Percentiles rank a stretch among this genome's conserved stretches.
These are phyloP conservation scores for Notothenia coriiceps DNA, from an alignment of 2,113 vertebrate genomes.

Conservation along the genomic window DNA sequence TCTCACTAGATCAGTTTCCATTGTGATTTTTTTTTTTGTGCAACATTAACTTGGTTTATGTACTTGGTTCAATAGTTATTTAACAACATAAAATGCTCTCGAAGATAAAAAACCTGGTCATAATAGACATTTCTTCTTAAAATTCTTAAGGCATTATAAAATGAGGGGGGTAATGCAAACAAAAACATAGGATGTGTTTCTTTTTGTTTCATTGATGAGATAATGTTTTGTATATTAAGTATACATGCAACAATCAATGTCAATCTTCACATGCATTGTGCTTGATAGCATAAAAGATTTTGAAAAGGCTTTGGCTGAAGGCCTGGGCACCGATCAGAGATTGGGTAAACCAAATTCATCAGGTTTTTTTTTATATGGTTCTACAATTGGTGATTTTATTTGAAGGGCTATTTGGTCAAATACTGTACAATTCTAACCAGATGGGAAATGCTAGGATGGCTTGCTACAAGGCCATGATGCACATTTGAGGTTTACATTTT, in stretches of 20 bases:
- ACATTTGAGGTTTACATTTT: background rate
- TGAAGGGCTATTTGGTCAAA: background rate
- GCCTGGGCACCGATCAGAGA: background rate
- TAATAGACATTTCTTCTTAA: too few species aligned
- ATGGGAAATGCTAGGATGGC: background rate
- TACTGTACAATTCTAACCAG: background rate
- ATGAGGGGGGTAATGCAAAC: too few species aligned
- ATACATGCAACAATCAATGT: too few species aligned
- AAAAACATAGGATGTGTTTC: too few species aligned
- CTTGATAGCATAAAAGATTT: background rate
- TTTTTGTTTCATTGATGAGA: background rate
- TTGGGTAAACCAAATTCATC: background rate
- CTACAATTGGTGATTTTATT: background rate
- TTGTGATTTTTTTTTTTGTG: background rate
- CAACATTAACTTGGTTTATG: constrained; percentile 10
- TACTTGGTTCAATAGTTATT: background rate
- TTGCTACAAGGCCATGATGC: background rate
- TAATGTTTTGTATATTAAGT: background rate
- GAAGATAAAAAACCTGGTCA: too few species aligned
- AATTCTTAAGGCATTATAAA: too few species aligned
- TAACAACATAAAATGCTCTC: background rate
- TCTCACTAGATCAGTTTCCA: constrained; percentile 48
- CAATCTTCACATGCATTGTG: background rate
- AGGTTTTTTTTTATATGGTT: background rate
- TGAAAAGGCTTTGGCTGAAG: background rate